These are phyloP conservation scores for Myioborus melanocephalus DNA, from an alignment of 2,797 vertebrate species.

Conservation along the genomic window DNA sequence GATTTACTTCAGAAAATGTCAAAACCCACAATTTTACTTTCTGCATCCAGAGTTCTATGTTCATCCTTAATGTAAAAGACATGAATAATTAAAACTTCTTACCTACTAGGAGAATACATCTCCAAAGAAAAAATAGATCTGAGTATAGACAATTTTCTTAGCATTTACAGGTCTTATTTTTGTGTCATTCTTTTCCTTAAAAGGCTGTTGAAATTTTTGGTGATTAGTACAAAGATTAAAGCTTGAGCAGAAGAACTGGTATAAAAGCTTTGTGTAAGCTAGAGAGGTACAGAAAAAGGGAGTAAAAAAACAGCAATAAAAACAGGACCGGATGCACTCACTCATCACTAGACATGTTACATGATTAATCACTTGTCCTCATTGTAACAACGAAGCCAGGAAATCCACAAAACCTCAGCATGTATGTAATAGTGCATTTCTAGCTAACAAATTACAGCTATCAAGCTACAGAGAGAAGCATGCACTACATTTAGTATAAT, in stretches of 20 bases:
- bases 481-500: conserved; percentile 49
- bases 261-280: not conserved
- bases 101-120: not conserved
- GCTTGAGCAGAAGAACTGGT: not conserved
- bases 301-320: conserved; percentile 18
- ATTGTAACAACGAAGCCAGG: conserved; percentile 60
- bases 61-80: not conserved
- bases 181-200: not conserved
- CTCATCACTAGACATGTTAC: conserved; percentile 37
- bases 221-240: not conserved
- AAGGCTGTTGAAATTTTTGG: not conserved
- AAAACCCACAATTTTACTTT: not conserved
- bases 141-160: not conserved
- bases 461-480: conserved; percentile 38
- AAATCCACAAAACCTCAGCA: conserved; percentile 71
- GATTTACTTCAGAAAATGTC: not conserved
- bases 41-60: not conserved
- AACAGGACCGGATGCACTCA: conserved; percentile 37
- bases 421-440: conserved; percentile 63
- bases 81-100: not conserved
- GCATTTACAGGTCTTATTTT: not conserved
- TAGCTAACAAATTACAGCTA: conserved; percentile 68
- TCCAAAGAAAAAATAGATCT: not conserved
- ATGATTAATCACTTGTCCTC: conserved; percentile 61
- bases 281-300: not conserved